Evolutionary conservation across 1,140 invertebrate species (phyloP).

Genomic region (Lethrus apterus): DNA sequence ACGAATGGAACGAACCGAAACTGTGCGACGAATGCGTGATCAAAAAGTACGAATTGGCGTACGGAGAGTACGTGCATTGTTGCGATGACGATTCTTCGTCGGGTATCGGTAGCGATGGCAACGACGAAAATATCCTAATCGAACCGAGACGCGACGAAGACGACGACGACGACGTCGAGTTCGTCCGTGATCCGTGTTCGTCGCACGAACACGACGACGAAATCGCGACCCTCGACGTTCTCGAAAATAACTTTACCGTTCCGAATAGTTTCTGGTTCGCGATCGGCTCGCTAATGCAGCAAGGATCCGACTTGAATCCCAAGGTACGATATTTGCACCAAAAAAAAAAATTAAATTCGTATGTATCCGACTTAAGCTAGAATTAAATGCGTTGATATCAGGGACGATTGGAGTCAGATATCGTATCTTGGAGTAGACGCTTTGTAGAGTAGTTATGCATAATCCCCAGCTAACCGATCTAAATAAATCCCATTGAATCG

Average conservation of each 20-base stretch:
- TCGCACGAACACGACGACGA: constrained; percentile 18
- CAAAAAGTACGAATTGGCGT: constrained; percentile 21
- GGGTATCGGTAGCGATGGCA: constrained; percentile 26
- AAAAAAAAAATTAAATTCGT: constrained; percentile 8
- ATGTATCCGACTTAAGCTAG: not conserved
- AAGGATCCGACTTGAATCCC: constrained; percentile 69
- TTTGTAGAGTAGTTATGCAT: too few species aligned
- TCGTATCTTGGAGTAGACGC: too few species aligned
- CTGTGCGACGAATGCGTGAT: constrained; percentile 44
- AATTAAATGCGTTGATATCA: too few species aligned
- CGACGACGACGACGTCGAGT: constrained; percentile 22
- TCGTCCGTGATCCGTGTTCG: constrained; percentile 19
- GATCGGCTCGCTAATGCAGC: constrained; percentile 78
- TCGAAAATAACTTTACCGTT: constrained; percentile 71
- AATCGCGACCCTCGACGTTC: constrained; percentile 26
- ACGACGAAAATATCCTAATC: constrained; percentile 4
- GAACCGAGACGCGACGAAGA: constrained; percentile 9
- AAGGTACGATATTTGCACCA: constrained; percentile 49
- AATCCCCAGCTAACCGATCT: too few species aligned
- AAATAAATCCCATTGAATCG: too few species aligned
- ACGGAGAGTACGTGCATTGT: constrained; percentile 18
- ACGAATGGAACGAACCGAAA: constrained; percentile 71
- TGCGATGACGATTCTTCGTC: constrained; percentile 21
- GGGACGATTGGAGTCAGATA: too few species aligned
- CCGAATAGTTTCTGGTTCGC: constrained; percentile 87